Base-by-base conservation (phyloP, 1,140 invertebrate species). In the Probaryconus sp. region DNA sequence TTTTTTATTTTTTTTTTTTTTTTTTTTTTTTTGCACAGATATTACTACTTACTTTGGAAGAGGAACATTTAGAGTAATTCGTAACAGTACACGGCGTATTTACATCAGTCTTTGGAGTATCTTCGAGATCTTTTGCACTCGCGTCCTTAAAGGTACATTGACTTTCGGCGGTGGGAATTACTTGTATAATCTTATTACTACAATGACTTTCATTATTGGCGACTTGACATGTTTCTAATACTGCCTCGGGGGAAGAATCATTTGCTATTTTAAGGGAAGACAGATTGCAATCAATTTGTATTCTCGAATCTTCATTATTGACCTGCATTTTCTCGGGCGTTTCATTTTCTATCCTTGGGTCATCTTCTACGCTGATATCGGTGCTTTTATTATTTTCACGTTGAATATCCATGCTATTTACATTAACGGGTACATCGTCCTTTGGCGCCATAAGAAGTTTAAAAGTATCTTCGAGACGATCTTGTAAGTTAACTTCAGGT, bases 151-250 rank as follows among this genome's bases (percentile, higher is more conserved):
- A 20, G 10, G 37, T 64, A 38, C 28, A 61, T 58, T 63, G 50
- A 63, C 60, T 65, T 55, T 76, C 30, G 21, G 38, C 55, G 16
- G 61, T 20, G 21, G 11, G 42, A 45, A 28, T 38, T 37, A 56
- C 31, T 55, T 65, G 35, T 21, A 21, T 7, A 38, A 38, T 20
- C 10, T 60, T 74, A 65, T 56, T 67, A 61, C 50, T 64, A 61
- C 37, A 28, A 28, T 73, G 51, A 72, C 47, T 61, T 53, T 68
- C 75, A 55, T 48, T n/a, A 38, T 67, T 74, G 42, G 56, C 28
- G 56, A 30, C 16, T 38, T 55, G 13, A n/a, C 40, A 38, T 35
- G 50, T 20, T 64, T 75, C 38, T 63, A 78, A 79, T 72, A 67
- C 42, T 68, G 65, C 9, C n/a, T 77, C 47, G 13, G 50, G 28